Conservation (phyloP, 2,113 vertebrate genomes). For the Aldabrachelys gigantea region DNA sequence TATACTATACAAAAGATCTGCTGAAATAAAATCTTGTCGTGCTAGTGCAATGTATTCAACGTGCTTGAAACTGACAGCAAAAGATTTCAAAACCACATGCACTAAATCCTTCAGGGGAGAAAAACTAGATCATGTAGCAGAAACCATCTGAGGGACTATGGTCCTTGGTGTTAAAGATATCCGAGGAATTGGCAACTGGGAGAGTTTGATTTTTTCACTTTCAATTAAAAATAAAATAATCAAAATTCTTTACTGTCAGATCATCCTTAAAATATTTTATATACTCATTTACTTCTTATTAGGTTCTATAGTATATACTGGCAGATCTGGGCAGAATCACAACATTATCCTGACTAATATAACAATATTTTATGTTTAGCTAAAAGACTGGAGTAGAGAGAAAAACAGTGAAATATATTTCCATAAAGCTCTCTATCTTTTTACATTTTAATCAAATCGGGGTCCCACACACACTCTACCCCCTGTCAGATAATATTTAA, state of each 20-base stretch:
- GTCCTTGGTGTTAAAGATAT: neutral
- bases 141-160: neutral
- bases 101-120: neutral
- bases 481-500: neutral
- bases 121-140: neutral
- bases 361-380: neutral
- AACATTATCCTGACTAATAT: neutral
- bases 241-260: neutral
- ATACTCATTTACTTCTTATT: neutral
- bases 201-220: neutral
- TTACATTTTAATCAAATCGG: neutral
- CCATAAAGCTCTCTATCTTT: rapidly evolving
- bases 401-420: neutral
- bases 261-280: neutral
- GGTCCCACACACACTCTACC: neutral
- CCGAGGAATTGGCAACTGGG: neutral
- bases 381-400: neutral
- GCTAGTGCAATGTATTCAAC: neutral
- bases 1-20: neutral
- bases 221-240: neutral
- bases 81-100: neutral
- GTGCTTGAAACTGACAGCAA: neutral
- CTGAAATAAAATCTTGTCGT: neutral
- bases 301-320: neutral
- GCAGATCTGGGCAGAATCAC: neutral